Evolutionary conservation across 1,140 invertebrate genomes (phyloP).

Genomic region (Lamellibrachia luymesi): DNA sequence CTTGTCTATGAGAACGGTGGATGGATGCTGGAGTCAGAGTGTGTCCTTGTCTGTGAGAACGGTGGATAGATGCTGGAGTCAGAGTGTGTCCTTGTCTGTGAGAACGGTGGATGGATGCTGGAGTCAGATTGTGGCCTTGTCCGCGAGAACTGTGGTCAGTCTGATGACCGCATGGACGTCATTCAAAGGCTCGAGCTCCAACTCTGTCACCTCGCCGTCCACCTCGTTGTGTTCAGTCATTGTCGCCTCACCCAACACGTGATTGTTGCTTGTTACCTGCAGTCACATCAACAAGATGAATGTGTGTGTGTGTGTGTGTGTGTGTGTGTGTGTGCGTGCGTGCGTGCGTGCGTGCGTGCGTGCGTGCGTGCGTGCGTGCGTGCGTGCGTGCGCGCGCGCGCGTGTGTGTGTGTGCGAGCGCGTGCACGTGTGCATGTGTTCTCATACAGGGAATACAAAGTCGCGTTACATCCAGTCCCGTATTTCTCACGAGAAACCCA

Average conservation of each 20-base stretch:
- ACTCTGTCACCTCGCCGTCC: neutral
- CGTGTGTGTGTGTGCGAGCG: slow-evolving; percentile 13
- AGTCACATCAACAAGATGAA: neutral
- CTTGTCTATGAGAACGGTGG: too few relatives aligned
- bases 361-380: neutral
- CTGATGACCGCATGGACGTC: neutral
- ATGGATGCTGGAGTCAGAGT: too few relatives aligned
- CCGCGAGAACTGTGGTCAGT: neutral
- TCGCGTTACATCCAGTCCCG: too few relatives aligned
- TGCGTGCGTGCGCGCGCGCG: neutral
- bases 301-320: neutral
- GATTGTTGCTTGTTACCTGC: neutral
- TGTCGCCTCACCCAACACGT: neutral
- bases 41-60: too few relatives aligned
- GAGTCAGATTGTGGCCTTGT: neutral
- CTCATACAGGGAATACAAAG: too few relatives aligned
- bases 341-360: too few relatives aligned
- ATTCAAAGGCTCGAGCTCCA: neutral
- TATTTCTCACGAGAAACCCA: too few relatives aligned
- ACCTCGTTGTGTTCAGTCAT: neutral
- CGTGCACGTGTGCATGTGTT: slow-evolving; percentile 20
- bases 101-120: neutral
- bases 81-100: neutral
- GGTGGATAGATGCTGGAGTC: neutral
- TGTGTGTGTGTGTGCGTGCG: neutral